These are phyloP conservation scores for Sceloporus tristichus DNA, from an alignment of 2,113 vertebrate genomes.

Conservation along the genomic window DNA sequence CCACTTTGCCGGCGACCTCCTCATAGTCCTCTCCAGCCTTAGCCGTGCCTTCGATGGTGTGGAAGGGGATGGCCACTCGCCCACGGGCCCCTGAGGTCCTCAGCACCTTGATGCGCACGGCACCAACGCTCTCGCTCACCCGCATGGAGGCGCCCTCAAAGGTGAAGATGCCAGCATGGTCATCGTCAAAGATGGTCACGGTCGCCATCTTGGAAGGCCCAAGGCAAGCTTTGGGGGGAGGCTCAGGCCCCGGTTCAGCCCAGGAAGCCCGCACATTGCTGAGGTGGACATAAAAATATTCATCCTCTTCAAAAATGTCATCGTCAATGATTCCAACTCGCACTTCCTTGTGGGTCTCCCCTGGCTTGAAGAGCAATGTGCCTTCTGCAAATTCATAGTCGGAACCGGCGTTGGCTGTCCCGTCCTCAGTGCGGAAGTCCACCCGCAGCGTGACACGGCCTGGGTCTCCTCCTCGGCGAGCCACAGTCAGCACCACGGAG, in stretches of 20 bases:
- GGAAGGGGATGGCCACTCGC: slow-evolving; percentile 85
- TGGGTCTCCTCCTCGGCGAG: slow-evolving; percentile 79
- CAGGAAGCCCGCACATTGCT: slow-evolving; percentile 81
- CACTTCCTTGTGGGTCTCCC: slow-evolving; percentile 83
- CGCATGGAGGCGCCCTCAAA: slow-evolving; percentile 79
- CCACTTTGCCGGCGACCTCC: slow-evolving; percentile 84
- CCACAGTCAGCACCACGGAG: slow-evolving; percentile 81
- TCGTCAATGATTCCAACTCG: slow-evolving; percentile 87
- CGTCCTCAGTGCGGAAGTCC: slow-evolving; percentile 87
- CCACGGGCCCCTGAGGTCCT: slow-evolving; percentile 86
- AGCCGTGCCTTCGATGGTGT: slow-evolving; percentile 83
- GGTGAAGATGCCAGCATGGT: slow-evolving; percentile 88
- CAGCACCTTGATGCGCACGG: slow-evolving; percentile 86
- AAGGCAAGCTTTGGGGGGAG: slow-evolving; percentile 79
- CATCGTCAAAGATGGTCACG: slow-evolving; percentile 88
- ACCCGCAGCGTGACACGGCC: slow-evolving; percentile 82
- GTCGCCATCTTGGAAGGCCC: slow-evolving; percentile 79
- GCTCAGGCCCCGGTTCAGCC: slow-evolving; percentile 72
- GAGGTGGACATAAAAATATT: slow-evolving; percentile 86
- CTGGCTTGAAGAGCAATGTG: slow-evolving; percentile 84
- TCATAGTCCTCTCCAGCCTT: slow-evolving; percentile 87
- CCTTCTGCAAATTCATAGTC: slow-evolving; percentile 88
- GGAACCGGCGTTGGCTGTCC: slow-evolving; percentile 85
- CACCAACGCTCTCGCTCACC: slow-evolving; percentile 87
- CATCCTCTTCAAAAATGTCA: slow-evolving; percentile 89